Base-by-base conservation (phyloP, 1,140 invertebrate species). In the Argopecten irradians region DNA sequence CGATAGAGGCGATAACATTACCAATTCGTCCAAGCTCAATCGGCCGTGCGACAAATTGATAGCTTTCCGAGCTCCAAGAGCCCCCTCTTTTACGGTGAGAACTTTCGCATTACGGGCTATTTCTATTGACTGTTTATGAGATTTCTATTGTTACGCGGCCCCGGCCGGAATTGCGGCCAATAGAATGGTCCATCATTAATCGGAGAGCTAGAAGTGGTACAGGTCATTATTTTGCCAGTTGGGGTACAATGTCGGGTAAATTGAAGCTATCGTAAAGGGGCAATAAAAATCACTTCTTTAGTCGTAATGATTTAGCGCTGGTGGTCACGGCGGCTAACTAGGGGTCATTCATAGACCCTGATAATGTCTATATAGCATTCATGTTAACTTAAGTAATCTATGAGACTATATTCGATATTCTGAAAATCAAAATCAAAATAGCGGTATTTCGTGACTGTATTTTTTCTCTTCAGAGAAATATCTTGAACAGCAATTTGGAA, bases 231-330 rank as follows among this genome's bases (percentile, higher is more conserved):
- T 71, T 71, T 16, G 55, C 55, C 8, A 71, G 55, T 71, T 71
- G 55, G 55, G 55, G 55, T 71, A 71, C 55, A 71, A 71, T 71
- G 55, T 71, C 55, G 55, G 55, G 55, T 71, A 71, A 71, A 71
- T 71, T 71, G 55, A 71, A 71, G 22, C 55, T n/a, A 28, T 71
- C 55, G 55, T 71, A n/a, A 71, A 71, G 14, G 16, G 55, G 55
- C n/a, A 71, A 71, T 71, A 71, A 71, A 71, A 71, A 71, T 71
- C 55, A 71, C 55, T 71, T 71, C 55, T 71, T 28, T 71, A n/a
- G 55, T 71, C 55, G 55, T 71, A 71, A 71, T 71, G 55, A 71
- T 71, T 71, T 28, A 71, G 28, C 55, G 55, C 55, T 71, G 55
- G 55, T 71, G 55, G 55, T 71, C 55, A 71, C 55, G 28, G 55